Percentiles rank a stretch among this genome's conserved stretches.
Conservation (phyloP, 2,888 invertebrate species). For the Mystacides longicornis region DNA sequence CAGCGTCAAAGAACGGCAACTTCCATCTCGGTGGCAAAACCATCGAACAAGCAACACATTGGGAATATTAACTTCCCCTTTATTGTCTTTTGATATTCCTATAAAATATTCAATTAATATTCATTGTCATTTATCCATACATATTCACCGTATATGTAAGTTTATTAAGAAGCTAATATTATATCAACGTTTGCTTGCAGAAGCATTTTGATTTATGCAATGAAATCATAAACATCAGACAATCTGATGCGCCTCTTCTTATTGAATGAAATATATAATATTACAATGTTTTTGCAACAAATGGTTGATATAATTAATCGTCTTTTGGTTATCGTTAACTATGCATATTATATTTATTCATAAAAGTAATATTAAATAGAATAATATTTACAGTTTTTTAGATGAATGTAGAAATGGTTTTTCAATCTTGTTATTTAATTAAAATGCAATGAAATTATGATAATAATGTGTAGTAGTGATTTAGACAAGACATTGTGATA, state of each 20-base stretch:
- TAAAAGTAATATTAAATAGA: not conserved
- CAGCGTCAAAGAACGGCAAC: constrained; percentile 86
- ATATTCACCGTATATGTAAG: not conserved
- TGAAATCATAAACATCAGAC: too few relatives aligned
- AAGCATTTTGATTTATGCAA: too few relatives aligned
- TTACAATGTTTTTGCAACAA: too few relatives aligned
- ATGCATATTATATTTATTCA: constrained; percentile 7
- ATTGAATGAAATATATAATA: too few relatives aligned
- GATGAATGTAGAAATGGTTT: not conserved
- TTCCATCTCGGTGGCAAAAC: constrained; percentile 77
- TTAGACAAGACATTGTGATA: constrained; percentile 6
- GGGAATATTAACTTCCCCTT: constrained; percentile 73
- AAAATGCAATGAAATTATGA: not conserved
- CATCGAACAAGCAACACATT: constrained; percentile 76
- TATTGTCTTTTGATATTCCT: not conserved
- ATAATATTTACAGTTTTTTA: constrained; percentile 11
- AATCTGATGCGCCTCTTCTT: too few relatives aligned
- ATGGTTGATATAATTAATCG: not conserved
- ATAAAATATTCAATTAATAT: not conserved
- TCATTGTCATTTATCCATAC: not conserved
- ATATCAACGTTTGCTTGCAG: too few relatives aligned
- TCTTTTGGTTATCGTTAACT: constrained; percentile 11
- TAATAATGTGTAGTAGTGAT: not conserved
- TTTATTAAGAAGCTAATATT: too few relatives aligned
- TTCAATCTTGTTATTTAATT: too few relatives aligned